Percentiles rank a stretch among this genome's conserved stretches.
phyloP scores from a whole-genome alignment of 2,888 invertebrate genomes.

The Cheilosia scutellata region DNA sequence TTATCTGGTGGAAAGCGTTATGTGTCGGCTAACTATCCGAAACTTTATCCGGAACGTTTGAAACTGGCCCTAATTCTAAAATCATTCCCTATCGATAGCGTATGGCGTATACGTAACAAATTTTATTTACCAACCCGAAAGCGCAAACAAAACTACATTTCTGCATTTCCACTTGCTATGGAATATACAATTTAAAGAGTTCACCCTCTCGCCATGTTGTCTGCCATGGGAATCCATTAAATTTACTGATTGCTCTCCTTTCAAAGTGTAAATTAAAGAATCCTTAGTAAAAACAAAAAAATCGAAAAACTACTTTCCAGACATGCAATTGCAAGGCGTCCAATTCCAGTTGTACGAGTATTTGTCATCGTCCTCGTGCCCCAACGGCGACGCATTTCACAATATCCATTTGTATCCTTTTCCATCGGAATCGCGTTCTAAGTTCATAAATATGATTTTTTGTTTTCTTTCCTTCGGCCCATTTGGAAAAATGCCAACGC shows the following conservation, averaged over 20 bases:
- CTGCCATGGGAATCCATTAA: slow-evolving; percentile 8
- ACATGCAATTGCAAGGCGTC: not conserved
- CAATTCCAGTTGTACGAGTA: not conserved
- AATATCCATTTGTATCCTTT: slow-evolving; percentile 10
- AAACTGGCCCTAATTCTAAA: no score
- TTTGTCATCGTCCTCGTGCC: not conserved
- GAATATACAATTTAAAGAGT: not conserved
- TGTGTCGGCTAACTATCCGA: no score
- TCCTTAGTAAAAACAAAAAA: not conserved
- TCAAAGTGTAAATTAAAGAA: not conserved
- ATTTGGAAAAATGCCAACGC: slow-evolving; percentile 46
- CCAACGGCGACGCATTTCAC: not conserved
- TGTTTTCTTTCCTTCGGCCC: not conserved
- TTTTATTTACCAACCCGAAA: not conserved
- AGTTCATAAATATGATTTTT: slow-evolving; percentile 3
- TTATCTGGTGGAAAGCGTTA: no score
- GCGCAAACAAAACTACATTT: not conserved
- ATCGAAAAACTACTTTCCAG: not conserved
- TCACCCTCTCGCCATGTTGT: not conserved
- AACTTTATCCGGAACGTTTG: no score
- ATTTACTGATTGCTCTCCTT: slow-evolving; percentile 1
- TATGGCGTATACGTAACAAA: slow-evolving; percentile 35
- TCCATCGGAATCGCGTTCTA: not conserved
- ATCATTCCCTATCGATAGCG: not conserved
- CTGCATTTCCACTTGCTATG: not conserved